A percentile compares a stretch with the other conserved stretches of the same genome.
Evolutionary conservation across 2,888 invertebrate species (phyloP).

Genomic region (Nomada flava): DNA sequence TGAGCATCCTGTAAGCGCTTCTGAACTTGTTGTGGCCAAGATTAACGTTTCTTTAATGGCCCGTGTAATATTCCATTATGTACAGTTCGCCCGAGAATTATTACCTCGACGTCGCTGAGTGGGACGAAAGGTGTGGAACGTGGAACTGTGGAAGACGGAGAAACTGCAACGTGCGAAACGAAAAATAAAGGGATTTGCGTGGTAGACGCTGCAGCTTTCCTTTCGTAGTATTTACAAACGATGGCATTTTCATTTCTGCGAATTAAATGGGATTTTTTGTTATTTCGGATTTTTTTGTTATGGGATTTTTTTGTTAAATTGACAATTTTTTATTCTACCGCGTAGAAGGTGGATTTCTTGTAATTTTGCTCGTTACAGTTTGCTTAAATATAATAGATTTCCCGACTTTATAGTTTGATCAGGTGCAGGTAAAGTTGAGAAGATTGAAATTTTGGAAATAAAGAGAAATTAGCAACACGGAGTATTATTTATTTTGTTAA

Average conservation of each 20-base stretch:
- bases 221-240: constrained; percentile 14
- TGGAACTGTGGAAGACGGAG: not conserved
- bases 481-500: no score
- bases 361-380: no score
- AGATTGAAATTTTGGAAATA: no score
- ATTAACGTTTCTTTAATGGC: constrained; percentile 84
- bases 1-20: constrained; percentile 74
- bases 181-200: constrained; percentile 42
- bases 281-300: no score
- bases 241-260: not conserved
- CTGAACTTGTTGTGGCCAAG: constrained; percentile 83
- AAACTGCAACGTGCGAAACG: constrained; percentile 51
- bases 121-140: not conserved
- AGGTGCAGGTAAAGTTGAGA: no score
- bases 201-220: constrained; percentile 37
- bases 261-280: no score
- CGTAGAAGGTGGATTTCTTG: no score
- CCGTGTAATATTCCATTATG: constrained; percentile 84
- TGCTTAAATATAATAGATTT: no score
- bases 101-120: constrained; percentile 62
- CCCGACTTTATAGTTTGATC: no score
- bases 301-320: no score
- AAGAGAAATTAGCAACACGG: no score
- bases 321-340: no score
- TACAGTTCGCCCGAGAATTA: constrained; percentile 73